Evolutionary conservation across 1,140 invertebrate genomes (phyloP).

Genomic region (Ostrea denselamellosa): DNA sequence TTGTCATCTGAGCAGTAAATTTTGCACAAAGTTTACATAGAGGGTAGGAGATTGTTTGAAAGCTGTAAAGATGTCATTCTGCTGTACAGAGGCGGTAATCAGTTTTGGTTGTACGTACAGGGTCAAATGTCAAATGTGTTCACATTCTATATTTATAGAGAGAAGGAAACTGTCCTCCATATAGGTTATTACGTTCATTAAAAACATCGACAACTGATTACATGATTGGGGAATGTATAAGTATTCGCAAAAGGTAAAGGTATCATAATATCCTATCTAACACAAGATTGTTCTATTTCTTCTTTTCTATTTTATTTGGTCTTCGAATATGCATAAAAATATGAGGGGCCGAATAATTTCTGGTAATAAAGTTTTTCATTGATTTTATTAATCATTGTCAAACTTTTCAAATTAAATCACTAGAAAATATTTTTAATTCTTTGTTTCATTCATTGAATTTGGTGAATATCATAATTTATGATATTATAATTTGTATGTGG

Average conservation of each 20-base stretch:
- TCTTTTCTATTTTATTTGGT: no score
- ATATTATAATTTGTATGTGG: no score
- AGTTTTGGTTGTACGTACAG: background rate
- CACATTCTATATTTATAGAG: background rate
- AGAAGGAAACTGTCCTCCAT: background rate
- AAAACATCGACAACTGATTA: background rate
- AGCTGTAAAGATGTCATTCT: slow-evolving; percentile 3
- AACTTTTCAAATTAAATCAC: no score
- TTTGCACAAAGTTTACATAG: background rate
- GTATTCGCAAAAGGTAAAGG: slow-evolving; percentile 9
- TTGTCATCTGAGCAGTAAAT: background rate
- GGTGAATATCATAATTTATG: no score
- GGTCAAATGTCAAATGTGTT: background rate
- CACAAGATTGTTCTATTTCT: no score
- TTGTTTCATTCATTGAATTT: no score
- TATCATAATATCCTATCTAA: no score
- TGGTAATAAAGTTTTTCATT: no score
- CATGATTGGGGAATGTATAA: background rate
- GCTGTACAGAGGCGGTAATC: background rate
- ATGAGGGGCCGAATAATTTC: no score
- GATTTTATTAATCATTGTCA: no score
- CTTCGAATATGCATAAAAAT: no score
- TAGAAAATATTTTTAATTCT: no score
- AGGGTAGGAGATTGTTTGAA: slow-evolving; percentile 19
- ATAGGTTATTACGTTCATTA: background rate